Percentiles rank a stretch among this genome's conserved stretches.
Conservation (phyloP, 2,888 invertebrate genomes). For the Lysandra coridon region DNA sequence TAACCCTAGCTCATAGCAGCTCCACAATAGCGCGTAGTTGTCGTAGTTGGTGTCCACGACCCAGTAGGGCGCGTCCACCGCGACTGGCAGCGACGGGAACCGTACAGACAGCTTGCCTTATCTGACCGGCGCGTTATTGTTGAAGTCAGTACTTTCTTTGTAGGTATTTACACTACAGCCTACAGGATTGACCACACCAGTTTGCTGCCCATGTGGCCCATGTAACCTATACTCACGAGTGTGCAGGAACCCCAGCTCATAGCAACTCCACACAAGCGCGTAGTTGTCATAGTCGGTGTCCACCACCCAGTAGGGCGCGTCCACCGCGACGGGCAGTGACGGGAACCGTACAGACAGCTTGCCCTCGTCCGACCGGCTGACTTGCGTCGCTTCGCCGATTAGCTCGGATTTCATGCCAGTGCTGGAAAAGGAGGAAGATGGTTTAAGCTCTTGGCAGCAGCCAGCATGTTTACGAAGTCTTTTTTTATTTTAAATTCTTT, state of each 20-base stretch:
- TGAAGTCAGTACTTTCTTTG: slow-evolving; percentile 81
- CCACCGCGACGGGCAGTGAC: slow-evolving; percentile 77
- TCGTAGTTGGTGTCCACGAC: slow-evolving; percentile 88
- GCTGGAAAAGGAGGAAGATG: slow-evolving; percentile 54
- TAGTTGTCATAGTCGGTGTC: slow-evolving; percentile 87
- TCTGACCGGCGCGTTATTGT: slow-evolving; percentile 81
- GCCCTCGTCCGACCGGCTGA: slow-evolving; percentile 76
- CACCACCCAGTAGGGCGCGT: slow-evolving; percentile 80
- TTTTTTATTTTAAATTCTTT: no score
- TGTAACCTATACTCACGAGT: slow-evolving; percentile 58
- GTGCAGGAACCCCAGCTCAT: slow-evolving; percentile 75
- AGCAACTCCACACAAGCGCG: slow-evolving; percentile 85
- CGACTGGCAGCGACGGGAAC: slow-evolving; percentile 82
- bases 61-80: slow-evolving; percentile 72
- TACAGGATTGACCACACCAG: slow-evolving; percentile 52
- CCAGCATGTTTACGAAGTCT: no score
- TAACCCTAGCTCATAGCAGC: slow-evolving; percentile 76
- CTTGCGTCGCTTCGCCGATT: slow-evolving; percentile 78
- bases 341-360: slow-evolving; percentile 83
- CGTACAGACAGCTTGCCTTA: slow-evolving; percentile 77
- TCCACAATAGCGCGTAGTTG: slow-evolving; percentile 86
- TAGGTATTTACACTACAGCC: no score
- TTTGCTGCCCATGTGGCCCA: background rate
- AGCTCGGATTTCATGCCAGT: slow-evolving; percentile 79
- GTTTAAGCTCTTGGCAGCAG: no score